These are phyloP conservation scores for Pollenia angustigena DNA, from an alignment of 2,888 invertebrate genomes.

Conservation along the genomic window DNA sequence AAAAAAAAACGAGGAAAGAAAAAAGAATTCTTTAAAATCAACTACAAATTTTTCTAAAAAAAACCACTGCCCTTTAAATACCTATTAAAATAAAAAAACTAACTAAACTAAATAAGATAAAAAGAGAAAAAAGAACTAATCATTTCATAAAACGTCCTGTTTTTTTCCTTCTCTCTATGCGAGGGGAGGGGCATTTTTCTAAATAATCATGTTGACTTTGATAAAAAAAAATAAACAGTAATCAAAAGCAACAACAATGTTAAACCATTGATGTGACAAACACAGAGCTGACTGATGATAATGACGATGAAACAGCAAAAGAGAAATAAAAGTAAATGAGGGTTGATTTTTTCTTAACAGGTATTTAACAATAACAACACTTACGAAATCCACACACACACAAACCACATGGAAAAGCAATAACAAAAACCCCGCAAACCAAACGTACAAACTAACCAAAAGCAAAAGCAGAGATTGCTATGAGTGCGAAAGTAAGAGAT, in stretches of 20 bases:
- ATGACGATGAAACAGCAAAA: slow-evolving; percentile 25
- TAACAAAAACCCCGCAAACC: not conserved
- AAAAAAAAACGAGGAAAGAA: not conserved
- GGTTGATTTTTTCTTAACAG: slow-evolving; percentile 62
- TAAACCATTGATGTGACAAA: slow-evolving; percentile 21
- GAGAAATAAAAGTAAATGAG: slow-evolving; percentile 50
- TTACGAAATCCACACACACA: not conserved
- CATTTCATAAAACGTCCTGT: not conserved
- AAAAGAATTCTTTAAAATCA: not conserved
- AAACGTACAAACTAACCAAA: slow-evolving; percentile 1
- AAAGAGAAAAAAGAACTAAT: slow-evolving; percentile 49
- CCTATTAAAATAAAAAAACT: not conserved
- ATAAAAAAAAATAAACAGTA: slow-evolving; percentile 24
- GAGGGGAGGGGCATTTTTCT: slow-evolving; percentile 61
- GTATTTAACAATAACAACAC: slow-evolving; percentile 53
- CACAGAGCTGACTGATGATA: not conserved
- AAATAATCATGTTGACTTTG: slow-evolving; percentile 40
- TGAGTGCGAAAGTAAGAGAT: not conserved
- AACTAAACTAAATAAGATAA: slow-evolving; percentile 20
- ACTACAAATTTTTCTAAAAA: not conserved
- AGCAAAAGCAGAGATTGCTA: not conserved
- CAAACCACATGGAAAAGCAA: not conserved
- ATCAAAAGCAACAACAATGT: slow-evolving; percentile 16
- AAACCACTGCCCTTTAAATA: not conserved
- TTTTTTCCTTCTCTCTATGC: no score